A percentile compares a stretch with the other conserved stretches of the same genome.
Evolutionary conservation across 2,888 invertebrate genomes (phyloP).

Genomic region (Brassicogethes aeneus): DNA sequence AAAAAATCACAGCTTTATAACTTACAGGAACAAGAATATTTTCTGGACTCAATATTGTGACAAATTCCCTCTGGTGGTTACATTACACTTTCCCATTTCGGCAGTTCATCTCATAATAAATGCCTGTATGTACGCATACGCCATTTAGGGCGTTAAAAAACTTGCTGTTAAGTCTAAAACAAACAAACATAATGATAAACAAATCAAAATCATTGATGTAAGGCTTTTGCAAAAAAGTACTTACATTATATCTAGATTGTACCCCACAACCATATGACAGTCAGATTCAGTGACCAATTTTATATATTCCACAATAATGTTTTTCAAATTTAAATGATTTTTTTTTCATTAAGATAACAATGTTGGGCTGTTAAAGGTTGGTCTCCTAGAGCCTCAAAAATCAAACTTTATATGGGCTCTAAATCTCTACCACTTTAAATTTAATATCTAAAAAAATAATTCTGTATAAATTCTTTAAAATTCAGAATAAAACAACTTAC

Average conservation of each 20-base stretch:
- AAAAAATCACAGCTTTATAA: background rate
- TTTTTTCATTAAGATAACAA: slow-evolving; percentile 46
- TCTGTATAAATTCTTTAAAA: background rate
- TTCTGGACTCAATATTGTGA: slow-evolving; percentile 35
- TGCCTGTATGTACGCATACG: slow-evolving; percentile 69
- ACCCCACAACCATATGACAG: slow-evolving; percentile 24
- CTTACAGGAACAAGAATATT: slow-evolving; percentile 31
- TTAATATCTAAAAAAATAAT: slow-evolving; percentile 41
- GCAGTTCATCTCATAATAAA: slow-evolving; percentile 50
- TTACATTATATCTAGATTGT: slow-evolving; percentile 44
- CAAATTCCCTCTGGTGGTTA: slow-evolving; percentile 73
- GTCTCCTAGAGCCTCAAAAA: slow-evolving; percentile 55
- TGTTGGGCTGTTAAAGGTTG: slow-evolving; percentile 60
- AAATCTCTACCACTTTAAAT: slow-evolving; percentile 35
- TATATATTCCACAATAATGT: slow-evolving; percentile 53
- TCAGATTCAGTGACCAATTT: slow-evolving; percentile 40
- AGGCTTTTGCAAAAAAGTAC: slow-evolving; percentile 3
- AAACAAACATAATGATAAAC: background rate
- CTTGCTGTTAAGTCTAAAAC: slow-evolving; percentile 17
- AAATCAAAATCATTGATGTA: background rate
- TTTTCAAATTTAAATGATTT: slow-evolving; percentile 25
- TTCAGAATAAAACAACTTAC: no score
- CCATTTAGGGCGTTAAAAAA: slow-evolving; percentile 35
- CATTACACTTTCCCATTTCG: slow-evolving; percentile 48
- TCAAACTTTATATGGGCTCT: slow-evolving; percentile 39